These are phyloP conservation scores for Clanis bilineata DNA, from an alignment of 2,888 invertebrate genomes.

Conservation along the genomic window DNA sequence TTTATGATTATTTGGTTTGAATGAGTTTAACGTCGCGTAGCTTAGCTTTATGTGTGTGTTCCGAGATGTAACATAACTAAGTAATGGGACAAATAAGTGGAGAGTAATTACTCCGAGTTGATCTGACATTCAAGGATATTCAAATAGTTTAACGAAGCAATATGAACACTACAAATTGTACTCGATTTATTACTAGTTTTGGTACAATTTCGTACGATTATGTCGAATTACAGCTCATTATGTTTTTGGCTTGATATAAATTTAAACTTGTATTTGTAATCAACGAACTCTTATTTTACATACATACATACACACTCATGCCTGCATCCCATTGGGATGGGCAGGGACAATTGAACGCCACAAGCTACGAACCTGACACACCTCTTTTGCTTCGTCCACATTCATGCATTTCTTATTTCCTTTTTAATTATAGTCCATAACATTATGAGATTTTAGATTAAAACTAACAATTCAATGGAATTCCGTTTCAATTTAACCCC, in stretches of 20 bases:
- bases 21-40: no score
- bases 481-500: no score
- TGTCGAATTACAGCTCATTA: background rate
- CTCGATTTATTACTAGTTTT: slow-evolving; percentile 6
- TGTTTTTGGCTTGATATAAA: background rate
- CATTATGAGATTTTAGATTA: no score
- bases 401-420: no score
- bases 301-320: no score
- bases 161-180: slow-evolving; percentile 6
- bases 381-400: no score
- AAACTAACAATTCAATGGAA: no score
- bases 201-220: background rate
- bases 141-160: slow-evolving; percentile 4
- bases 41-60: background rate
- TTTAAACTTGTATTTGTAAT: background rate
- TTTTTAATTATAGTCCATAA: no score
- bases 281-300: background rate
- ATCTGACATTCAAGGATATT: slow-evolving; percentile 17
- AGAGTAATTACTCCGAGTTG: slow-evolving; percentile 11
- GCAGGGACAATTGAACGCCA: no score
- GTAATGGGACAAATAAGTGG: slow-evolving; percentile 16
- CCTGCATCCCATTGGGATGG: no score
- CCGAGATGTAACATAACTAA: slow-evolving; percentile 14
- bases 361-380: no score
- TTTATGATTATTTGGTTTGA: no score